Percentiles rank a stretch among this genome's conserved stretches.
Conservation (phyloP, 2,797 vertebrate genomes). For the Gila robusta region DNA sequence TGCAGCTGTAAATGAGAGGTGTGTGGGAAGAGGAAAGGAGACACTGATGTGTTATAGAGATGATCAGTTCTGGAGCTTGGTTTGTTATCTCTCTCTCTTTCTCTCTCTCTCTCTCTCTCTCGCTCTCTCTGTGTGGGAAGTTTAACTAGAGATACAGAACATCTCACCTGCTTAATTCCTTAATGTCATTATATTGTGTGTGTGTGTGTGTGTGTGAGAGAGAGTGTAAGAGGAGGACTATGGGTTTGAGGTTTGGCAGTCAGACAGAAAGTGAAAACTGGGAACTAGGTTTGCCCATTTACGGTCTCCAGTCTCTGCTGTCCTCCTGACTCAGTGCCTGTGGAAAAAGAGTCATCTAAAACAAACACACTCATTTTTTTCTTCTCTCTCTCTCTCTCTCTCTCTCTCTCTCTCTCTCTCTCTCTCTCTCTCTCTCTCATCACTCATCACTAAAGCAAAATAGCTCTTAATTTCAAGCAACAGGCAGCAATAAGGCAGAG, state of each 20-base stretch:
- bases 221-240: neutral
- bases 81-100: neutral
- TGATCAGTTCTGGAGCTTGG: constrained; percentile 24
- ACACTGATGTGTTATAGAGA: constrained; percentile 32
- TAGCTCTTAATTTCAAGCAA: neutral
- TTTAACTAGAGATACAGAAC: constrained; percentile 50
- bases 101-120: neutral
- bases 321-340: constrained; percentile 20
- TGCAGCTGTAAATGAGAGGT: constrained; percentile 49
- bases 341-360: constrained; percentile 44
- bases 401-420: too few relatives aligned
- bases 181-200: too few relatives aligned
- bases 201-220: neutral
- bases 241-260: constrained; percentile 35
- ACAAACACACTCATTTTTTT: constrained; percentile 23
- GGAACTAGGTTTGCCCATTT: constrained; percentile 55
- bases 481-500: neutral
- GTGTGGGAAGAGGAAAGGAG: constrained; percentile 51
- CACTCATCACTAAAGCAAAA: neutral
- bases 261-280: constrained; percentile 37
- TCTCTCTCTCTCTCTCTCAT: neutral
- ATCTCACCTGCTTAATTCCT: constrained; percentile 18
- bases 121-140: constrained; percentile 44
- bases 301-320: constrained; percentile 38
- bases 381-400: neutral